Conservation (phyloP, 2,113 vertebrate species). For the Sander lucioperca region DNA sequence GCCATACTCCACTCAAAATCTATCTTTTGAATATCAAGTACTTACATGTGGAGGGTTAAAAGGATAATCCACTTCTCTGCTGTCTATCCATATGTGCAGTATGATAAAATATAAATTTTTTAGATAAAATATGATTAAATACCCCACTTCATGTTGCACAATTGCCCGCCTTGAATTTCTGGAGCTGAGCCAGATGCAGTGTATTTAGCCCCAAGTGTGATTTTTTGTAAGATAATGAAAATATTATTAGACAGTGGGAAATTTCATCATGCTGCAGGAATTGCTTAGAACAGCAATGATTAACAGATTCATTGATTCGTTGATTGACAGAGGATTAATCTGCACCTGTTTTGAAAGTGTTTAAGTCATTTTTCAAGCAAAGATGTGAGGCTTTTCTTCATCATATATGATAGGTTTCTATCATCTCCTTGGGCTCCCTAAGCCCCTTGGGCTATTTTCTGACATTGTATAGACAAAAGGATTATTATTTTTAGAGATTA, state of each 20-base stretch:
- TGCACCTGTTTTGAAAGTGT: background rate
- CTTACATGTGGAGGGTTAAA: conserved; percentile 52
- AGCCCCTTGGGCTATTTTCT: background rate
- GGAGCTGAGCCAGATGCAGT: background rate
- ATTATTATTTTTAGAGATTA: background rate
- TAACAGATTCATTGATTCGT: background rate
- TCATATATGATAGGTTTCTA: background rate
- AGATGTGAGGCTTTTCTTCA: background rate
- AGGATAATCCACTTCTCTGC: conserved; percentile 44
- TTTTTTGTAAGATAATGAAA: conserved; percentile 7
- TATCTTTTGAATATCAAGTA: conserved; percentile 27
- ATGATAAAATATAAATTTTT: conserved; percentile 17
- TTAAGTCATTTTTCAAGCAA: background rate
- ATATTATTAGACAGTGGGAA: background rate
- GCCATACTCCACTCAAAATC: conserved; percentile 7
- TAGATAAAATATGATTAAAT: conserved; percentile 29
- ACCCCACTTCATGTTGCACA: conserved; percentile 2
- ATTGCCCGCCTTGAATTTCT: conserved; percentile 5
- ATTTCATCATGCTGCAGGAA: background rate
- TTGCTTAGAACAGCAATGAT: background rate
- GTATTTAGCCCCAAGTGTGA: background rate
- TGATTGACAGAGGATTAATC: conserved; percentile 3
- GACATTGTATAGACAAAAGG: background rate
- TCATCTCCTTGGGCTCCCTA: background rate
- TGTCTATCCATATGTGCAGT: background rate